Evolutionary conservation across 2,113 vertebrate species (phyloP), one percentile per base, ranked within the genome.

Genomic region (Microcebus jonahi): DNA sequence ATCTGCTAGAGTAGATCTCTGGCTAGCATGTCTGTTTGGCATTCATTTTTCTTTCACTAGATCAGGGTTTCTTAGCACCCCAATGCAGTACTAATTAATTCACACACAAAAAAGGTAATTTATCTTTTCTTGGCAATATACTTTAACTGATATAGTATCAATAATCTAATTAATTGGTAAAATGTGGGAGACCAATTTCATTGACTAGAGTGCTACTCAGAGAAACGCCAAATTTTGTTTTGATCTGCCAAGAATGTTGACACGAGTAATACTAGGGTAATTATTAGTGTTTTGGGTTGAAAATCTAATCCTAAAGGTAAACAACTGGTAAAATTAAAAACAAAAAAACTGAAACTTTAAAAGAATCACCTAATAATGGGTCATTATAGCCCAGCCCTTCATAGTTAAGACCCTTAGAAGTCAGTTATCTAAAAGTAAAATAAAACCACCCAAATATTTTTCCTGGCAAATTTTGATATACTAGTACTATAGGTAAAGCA

Each of bases 131-230:
- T 98, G 87, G 94, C 94, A 97, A 95, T 93, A 97, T 96, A 93
- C 79, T 97, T 97, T 98, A 97, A 98, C 98, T 98, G 98, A 98
- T 98, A 97, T 97, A 97, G 95, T 98, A 97, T 96, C 95, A 98
- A 98, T 98, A 98, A 98, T 98, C 94, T 98, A 98, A 98, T 98
- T 98, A 98, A 95, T 94, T 96, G 17, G 53, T 88, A 91, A 77
- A 85, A 77, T 98, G 91, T 98, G 94, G 89, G 95, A 96, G 97
- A 96, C 50, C 97, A 98, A 96, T 97, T 81, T 86, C 96, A 98
- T 94, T 98, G 95, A 91, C 77, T 96, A 71, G 1, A 57, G 63
- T 79, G 88, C 76, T 97, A 0, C 91, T 97, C 42, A 92, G 95
- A 90, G 93, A 90, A 95, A 91, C 25, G 92, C 55, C 94, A 98